Conservation (phyloP, 2,888 invertebrate species). For the Drosophila parthenogenetica region DNA sequence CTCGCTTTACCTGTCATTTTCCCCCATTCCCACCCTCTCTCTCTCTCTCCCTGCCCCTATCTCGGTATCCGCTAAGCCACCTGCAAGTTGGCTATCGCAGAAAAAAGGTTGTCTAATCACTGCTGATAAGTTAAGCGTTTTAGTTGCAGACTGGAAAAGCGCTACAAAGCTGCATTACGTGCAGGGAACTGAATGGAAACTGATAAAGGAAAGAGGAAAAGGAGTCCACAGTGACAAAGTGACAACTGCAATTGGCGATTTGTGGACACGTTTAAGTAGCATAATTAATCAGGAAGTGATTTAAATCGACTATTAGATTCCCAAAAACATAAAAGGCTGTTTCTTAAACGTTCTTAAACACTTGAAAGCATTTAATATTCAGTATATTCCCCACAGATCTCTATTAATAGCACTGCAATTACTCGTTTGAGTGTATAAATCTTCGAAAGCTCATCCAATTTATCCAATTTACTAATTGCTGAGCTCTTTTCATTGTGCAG, state of each 20-base stretch:
- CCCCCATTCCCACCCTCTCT: not conserved
- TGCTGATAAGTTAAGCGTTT: constrained; percentile 66
- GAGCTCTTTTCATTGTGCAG: constrained; percentile 39
- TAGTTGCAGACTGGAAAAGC: constrained; percentile 24
- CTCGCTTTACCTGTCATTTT: not conserved
- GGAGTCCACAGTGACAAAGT: not conserved
- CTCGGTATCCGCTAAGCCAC: not conserved
- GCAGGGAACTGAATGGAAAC: not conserved
- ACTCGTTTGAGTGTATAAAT: constrained; percentile 34
- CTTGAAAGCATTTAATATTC: no score
- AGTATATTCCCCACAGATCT: no score
- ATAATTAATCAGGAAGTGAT: constrained; percentile 24
- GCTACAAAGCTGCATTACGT: constrained; percentile 22
- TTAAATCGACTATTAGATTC: not conserved
- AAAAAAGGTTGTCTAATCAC: constrained; percentile 59
- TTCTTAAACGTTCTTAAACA: no score
- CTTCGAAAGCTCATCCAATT: constrained; percentile 42
- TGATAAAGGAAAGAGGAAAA: not conserved
- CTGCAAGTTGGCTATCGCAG: constrained; percentile 33
- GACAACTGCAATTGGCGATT: constrained; percentile 5
- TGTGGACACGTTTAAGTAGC: constrained; percentile 21
- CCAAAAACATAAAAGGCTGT: not conserved
- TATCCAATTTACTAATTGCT: constrained; percentile 68
- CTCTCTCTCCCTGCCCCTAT: not conserved
- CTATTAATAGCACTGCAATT: constrained; percentile 25